These are phyloP conservation scores for Pollenia angustigena DNA, from an alignment of 2,888 invertebrate genomes.

Conservation along the genomic window DNA sequence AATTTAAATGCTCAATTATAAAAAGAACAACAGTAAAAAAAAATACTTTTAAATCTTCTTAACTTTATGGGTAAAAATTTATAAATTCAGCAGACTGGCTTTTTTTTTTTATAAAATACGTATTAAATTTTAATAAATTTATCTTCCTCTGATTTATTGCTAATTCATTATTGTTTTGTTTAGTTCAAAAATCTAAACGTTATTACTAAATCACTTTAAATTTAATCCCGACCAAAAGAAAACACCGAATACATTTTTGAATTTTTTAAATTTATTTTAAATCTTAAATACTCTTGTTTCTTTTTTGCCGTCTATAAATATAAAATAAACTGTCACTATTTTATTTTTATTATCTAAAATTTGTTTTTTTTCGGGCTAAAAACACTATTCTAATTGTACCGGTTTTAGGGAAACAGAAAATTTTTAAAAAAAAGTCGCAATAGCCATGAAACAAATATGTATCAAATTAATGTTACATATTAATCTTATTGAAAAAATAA, in stretches of 20 bases:
- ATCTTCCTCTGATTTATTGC: neutral
- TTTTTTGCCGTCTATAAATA: neutral
- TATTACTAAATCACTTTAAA: slow-evolving; percentile 1
- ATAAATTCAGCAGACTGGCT: no score
- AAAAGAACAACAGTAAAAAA: no score
- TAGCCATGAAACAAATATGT: slow-evolving; percentile 37
- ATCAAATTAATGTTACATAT: slow-evolving; percentile 64
- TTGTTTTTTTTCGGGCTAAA: neutral
- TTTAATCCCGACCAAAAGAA: neutral
- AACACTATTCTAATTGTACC: slow-evolving; percentile 45
- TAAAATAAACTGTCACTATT: slow-evolving; percentile 25
- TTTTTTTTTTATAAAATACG: no score
- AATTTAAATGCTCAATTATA: no score
- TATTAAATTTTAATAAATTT: no score
- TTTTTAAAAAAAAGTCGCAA: neutral
- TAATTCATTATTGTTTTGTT: slow-evolving; percentile 10
- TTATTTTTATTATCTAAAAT: slow-evolving; percentile 16
- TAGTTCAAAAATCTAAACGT: neutral
- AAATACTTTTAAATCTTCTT: no score
- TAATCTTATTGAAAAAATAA: slow-evolving; percentile 58
- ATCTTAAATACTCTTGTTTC: slow-evolving; percentile 29
- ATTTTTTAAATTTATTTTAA: neutral
- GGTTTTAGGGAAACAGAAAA: slow-evolving; percentile 18
- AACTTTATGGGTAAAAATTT: no score
- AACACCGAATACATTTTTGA: neutral